These are phyloP conservation scores for Apamea sordens DNA, from an alignment of 2,888 invertebrate species.

Conservation along the genomic window DNA sequence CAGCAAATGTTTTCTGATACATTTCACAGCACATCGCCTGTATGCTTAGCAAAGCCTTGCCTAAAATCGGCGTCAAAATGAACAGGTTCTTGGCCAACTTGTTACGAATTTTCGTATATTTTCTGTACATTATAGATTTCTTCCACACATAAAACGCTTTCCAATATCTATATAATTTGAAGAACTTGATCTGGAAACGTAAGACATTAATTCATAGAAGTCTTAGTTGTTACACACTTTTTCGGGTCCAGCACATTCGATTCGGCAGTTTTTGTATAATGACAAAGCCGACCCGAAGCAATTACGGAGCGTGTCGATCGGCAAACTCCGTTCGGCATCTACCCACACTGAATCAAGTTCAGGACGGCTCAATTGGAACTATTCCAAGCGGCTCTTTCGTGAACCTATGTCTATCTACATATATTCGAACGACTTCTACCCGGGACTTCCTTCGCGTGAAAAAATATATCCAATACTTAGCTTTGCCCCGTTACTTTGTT, in stretches of 20 bases:
- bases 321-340: not conserved
- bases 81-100: constrained; percentile 93
- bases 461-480: not conserved
- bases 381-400: not conserved
- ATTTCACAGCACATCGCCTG: constrained; percentile 92
- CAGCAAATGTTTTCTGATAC: constrained; percentile 91
- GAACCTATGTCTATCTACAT: not conserved
- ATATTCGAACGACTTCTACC: too few species aligned
- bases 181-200: constrained; percentile 91
- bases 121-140: constrained; percentile 93
- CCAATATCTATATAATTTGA: constrained; percentile 93
- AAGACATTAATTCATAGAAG: not conserved
- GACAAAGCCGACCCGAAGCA: not conserved
- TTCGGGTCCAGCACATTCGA: not conserved
- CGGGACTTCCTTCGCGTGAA: not conserved
- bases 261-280: not conserved
- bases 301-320: not conserved
- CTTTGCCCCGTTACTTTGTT: not conserved
- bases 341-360: not conserved
- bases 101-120: constrained; percentile 91
- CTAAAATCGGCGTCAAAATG: constrained; percentile 93
- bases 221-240: not conserved
- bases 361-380: not conserved
- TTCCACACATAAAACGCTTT: constrained; percentile 96
- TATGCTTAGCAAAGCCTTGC: constrained; percentile 93